phyloP scores from a whole-genome alignment of 1,140 invertebrate species.

The Luehdorfia chinensis region DNA sequence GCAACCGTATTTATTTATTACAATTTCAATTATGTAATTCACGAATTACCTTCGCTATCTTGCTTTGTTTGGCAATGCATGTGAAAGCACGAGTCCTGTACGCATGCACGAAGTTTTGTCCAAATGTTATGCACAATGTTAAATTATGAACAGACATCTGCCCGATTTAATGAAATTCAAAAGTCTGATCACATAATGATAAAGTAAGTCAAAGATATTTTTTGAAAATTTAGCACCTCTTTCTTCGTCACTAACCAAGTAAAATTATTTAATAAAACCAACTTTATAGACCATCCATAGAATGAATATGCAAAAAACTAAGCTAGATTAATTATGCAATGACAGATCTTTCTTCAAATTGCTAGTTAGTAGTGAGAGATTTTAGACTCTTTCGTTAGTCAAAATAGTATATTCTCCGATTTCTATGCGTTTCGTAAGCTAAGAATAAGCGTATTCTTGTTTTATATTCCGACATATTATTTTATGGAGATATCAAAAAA shows the following conservation, averaged over 20 bases:
- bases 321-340: no score
- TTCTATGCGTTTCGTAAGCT: no score
- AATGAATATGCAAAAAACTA: no score
- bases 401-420: not conserved
- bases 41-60: slow-evolving; percentile 5
- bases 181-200: no score
- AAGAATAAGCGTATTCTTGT: no score
- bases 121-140: slow-evolving; percentile 10
- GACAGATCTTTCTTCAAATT: not conserved
- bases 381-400: not conserved
- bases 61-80: slow-evolving; percentile 14
- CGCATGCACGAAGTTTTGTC: slow-evolving; percentile 11
- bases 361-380: slow-evolving; percentile 3
- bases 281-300: no score
- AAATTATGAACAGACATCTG: slow-evolving; percentile 1
- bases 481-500: no score
- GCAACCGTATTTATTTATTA: not conserved
- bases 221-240: no score
- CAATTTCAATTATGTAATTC: slow-evolving; percentile 1
- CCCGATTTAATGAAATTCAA: not conserved
- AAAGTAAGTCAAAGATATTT: no score
- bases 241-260: no score
- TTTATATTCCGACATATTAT: no score
- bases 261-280: no score
- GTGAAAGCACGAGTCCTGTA: slow-evolving; percentile 4